Conservation (phyloP, 2,888 invertebrate genomes). For the Ligdia adustata region DNA sequence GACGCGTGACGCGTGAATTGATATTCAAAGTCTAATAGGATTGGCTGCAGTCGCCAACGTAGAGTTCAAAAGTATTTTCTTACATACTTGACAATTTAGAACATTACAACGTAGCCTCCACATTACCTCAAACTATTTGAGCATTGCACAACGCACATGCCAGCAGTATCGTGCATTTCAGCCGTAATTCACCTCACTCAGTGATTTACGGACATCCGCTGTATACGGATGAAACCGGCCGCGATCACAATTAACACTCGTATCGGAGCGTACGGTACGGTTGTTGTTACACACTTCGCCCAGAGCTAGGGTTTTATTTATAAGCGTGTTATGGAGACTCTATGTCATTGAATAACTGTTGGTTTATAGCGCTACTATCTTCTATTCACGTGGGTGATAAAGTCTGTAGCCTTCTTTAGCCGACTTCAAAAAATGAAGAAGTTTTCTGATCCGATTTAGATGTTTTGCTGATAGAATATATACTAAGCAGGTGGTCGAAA, state of each 20-base stretch:
- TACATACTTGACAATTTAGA: too few species aligned
- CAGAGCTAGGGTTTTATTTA: constrained; percentile 48
- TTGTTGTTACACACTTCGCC: constrained; percentile 42
- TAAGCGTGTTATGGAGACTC: constrained; percentile 47
- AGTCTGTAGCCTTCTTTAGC: too few species aligned
- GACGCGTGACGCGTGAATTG: too few species aligned
- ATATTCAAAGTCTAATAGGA: too few species aligned
- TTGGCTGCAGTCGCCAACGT: too few species aligned
- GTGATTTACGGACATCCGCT: constrained; percentile 36
- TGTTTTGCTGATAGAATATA: too few species aligned
- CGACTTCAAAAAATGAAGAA: too few species aligned
- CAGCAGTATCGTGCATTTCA: constrained; percentile 28
- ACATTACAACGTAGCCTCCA: constrained; percentile 2
- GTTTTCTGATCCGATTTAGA: too few species aligned
- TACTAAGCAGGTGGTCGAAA: too few species aligned
- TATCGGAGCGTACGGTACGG: constrained; percentile 32
- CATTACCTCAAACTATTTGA: constrained; percentile 21
- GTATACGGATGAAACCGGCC: constrained; percentile 38
- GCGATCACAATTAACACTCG: constrained; percentile 24
- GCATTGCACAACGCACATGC: constrained; percentile 26
- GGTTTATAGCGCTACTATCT: too few species aligned
- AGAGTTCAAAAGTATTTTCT: too few species aligned
- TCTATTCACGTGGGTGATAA: too few species aligned
- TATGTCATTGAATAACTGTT: constrained; percentile 25
- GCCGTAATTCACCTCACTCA: constrained; percentile 34